Base-by-base conservation (phyloP, 2,888 invertebrate species). In the Morpho deidamia region DNA sequence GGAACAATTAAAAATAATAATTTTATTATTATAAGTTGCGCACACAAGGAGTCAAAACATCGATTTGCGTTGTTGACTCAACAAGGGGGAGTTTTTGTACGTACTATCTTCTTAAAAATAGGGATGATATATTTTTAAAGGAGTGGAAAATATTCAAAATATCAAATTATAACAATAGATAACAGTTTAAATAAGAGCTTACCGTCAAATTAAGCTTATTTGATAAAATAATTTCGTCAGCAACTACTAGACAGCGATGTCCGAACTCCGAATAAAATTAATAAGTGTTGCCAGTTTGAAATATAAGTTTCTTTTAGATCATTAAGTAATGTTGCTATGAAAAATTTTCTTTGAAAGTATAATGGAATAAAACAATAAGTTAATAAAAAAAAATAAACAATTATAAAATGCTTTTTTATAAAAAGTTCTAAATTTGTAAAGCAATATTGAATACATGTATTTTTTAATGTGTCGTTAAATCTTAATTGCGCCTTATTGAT, bases 11-110 rank as follows among this genome's bases (percentile, higher is more conserved):
- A 63, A 53, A 51, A 46, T 32, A 12, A 44, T 52, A 23, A n/a
- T n/a, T n/a, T n/a, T 33, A 40, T 34, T 52, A 11, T 39, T 51
- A n/a, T 40, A 35, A 32, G 42, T 54, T 56, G 59, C 59, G 59
- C 59, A 59, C n/a, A 45, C 49, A 32, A 9, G 11, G 53, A 56
- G 51, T 34, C 50, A 71, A 76, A 76, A 77, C 80, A 81, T 81
- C 73, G 81, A 79, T 81, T 71, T 71, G 69, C 70, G 71, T 71
- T 67, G 71, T 70, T 69, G 67, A 62, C 66, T 47, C 44, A 55
- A 46, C 14, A 53, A 49, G 51, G 44, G 33, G 12, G 9, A 46
- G 8, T 33, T 45, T 44, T 32, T 10, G 9, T 32, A 50, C 33
- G 35, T 32, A 32, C 8, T 14, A 45, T 32, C 14, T 14, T 37